Base-by-base conservation (phyloP, 2,797 vertebrate genomes). In the Balearica regulorum region DNA sequence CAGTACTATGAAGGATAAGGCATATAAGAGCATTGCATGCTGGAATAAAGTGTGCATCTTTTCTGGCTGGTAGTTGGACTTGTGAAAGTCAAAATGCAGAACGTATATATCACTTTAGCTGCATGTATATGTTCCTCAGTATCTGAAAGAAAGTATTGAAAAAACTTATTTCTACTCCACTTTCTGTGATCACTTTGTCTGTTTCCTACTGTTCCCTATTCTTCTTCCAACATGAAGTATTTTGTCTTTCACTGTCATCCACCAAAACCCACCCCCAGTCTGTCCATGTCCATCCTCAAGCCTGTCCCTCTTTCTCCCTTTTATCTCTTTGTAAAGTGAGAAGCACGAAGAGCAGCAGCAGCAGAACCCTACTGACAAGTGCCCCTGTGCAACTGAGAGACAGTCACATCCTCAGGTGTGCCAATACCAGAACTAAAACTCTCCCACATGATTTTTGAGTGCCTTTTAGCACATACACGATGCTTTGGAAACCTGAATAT, bases 281-380 rank as follows among this genome's bases (percentile, higher is more conserved):
- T 61, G 25, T n/a, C 28, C 18, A 6, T 49, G 16, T 48, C 39
- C 41, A n/a, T 54, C 26, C 8, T 58, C 29, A 46, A 58, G 18
- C 29, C 37, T 80, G 3, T 41, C 5, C 58, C 17, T 4, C 11
- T 81, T 64, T 71, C 14, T 44, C 4, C 9, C 19, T 11, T 81
- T 73, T 35, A 22, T 48, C 16, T n/a, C 17, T 37, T 75, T n/a
- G 13, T 33, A 65, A 51, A 0, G 0, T n/a, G 6, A 62, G 13
- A 8, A 68, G 5, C n/a, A 71, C 14, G 12, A 33, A 49, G 20
- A 62, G 29, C 41, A 51, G 11, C 25, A 49, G 35, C 4, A 17
- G 16, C 16, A 39, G 14, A 64, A 60, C 9, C 9, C 7, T 68
- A 4, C 54, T 44, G 35, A 14, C 33, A 60, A 71, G 11, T 17